These are phyloP conservation scores for Agriotes lineatus DNA, from an alignment of 2,888 invertebrate genomes.

Conservation along the genomic window DNA sequence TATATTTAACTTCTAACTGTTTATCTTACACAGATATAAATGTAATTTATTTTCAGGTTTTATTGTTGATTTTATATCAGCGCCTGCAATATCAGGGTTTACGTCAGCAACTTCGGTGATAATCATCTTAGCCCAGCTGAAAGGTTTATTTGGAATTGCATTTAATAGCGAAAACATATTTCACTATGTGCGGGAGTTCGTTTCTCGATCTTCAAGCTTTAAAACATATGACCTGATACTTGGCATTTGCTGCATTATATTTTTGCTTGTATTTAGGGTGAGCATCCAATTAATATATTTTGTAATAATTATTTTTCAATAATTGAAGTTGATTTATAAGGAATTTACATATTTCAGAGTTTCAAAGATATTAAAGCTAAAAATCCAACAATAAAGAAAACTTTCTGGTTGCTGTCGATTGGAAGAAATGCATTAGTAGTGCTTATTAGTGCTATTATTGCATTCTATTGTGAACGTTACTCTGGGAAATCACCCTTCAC, in stretches of 20 bases:
- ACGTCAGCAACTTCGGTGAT: constrained; percentile 87
- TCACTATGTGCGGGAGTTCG: constrained; percentile 71
- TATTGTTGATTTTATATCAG: constrained; percentile 86
- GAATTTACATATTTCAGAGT: constrained; percentile 66
- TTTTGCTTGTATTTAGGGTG: constrained; percentile 78
- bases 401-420: constrained; percentile 81
- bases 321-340: neutral
- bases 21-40: too few species aligned
- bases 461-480: constrained; percentile 67
- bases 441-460: constrained; percentile 72
- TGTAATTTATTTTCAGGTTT: constrained; percentile 72
- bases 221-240: constrained; percentile 74
- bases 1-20: too few species aligned
- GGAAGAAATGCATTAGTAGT: constrained; percentile 85
- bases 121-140: constrained; percentile 81
- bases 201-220: constrained; percentile 67
- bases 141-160: constrained; percentile 79
- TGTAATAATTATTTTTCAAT: too few species aligned
- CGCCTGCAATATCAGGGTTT: constrained; percentile 86
- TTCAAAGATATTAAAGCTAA: constrained; percentile 71
- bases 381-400: constrained; percentile 67
- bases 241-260: constrained; percentile 74
- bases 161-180: constrained; percentile 77
- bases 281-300: constrained; percentile 54
- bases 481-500: constrained; percentile 73